Conservation (phyloP, 2,888 invertebrate species). For the Netelia virgata region DNA sequence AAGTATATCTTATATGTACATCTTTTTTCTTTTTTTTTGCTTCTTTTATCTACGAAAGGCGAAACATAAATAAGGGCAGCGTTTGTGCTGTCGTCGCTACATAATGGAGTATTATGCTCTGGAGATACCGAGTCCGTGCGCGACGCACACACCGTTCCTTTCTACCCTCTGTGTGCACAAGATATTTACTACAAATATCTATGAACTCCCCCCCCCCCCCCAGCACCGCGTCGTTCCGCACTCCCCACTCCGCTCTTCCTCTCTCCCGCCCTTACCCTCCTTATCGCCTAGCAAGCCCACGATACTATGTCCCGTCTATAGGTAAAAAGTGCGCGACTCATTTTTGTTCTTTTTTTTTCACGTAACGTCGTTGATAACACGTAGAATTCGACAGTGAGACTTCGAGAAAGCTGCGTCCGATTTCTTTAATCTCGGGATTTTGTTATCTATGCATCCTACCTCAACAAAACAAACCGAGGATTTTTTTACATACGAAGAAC, state of each 20-base stretch:
- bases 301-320: constrained; percentile 77
- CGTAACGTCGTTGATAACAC: constrained; percentile 63
- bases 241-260: background rate
- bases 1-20: background rate
- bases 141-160: constrained; percentile 62
- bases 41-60: constrained; percentile 75
- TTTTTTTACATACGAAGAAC: constrained; percentile 1
- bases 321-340: constrained; percentile 69
- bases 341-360: constrained; percentile 25
- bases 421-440: constrained; percentile 38
- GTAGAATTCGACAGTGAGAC: constrained; percentile 56
- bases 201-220: constrained; percentile 70
- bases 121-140: constrained; percentile 77
- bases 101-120: constrained; percentile 83
- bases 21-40: constrained; percentile 56
- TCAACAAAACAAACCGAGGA: constrained; percentile 48
- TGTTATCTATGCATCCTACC: constrained; percentile 56
- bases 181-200: constrained; percentile 82
- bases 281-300: constrained; percentile 74
- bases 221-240: background rate
- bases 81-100: constrained; percentile 79
- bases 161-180: constrained; percentile 78
- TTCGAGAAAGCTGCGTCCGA: constrained; percentile 43
- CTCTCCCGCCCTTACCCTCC: background rate
- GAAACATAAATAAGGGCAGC: constrained; percentile 81